Evolutionary conservation across 2,888 invertebrate species (phyloP).

Genomic region (Sycophila texana): DNA sequence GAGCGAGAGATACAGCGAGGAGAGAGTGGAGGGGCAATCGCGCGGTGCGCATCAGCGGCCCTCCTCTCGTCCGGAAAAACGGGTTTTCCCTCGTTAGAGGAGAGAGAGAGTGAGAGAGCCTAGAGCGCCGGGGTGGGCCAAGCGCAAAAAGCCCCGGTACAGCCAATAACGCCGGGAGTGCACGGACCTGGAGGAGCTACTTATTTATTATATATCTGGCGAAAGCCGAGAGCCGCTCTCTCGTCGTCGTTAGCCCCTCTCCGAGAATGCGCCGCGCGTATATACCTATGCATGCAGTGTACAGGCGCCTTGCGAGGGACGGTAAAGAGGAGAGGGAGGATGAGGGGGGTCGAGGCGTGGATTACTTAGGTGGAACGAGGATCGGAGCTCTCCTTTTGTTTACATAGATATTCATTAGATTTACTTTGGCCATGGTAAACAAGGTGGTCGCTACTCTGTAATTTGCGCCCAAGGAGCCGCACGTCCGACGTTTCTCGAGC

Average conservation of each 20-base stretch:
- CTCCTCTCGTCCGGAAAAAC: constrained; percentile 47
- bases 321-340: constrained; percentile 17
- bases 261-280: neutral
- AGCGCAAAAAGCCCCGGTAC: constrained; percentile 19
- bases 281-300: neutral
- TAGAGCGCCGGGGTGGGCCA: constrained; percentile 26
- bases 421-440: constrained; percentile 68
- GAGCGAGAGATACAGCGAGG: neutral
- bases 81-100: constrained; percentile 50
- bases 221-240: constrained; percentile 12
- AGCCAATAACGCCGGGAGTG: constrained; percentile 15
- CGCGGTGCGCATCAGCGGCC: constrained; percentile 21
- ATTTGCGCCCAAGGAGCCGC: constrained; percentile 67
- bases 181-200: constrained; percentile 8
- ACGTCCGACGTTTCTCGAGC: constrained; percentile 64
- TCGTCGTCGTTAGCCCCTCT: constrained; percentile 7
- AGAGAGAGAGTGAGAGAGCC: constrained; percentile 1
- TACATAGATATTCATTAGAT: constrained; percentile 70
- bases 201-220: constrained; percentile 45
- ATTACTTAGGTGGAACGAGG: constrained; percentile 30
- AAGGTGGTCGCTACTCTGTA: constrained; percentile 63
- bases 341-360: constrained; percentile 14
- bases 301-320: constrained; percentile 7
- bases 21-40: constrained; percentile 13
- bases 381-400: constrained; percentile 63